Evolutionary conservation across 2,113 vertebrate species (phyloP).

Genomic region (Tetrao urogallus): DNA sequence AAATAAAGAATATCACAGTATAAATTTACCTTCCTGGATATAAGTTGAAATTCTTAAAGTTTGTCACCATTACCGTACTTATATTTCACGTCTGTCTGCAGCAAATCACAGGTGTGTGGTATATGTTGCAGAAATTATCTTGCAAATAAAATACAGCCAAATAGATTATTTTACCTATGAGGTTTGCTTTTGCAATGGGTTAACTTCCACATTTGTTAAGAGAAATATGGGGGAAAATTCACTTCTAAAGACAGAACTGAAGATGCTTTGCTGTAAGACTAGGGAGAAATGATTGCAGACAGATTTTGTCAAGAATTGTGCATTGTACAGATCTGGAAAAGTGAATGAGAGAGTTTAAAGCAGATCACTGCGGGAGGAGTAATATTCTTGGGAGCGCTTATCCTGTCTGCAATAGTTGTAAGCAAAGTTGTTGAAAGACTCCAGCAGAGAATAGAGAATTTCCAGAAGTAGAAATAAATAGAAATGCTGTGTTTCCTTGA

Average conservation of each 20-base stretch:
- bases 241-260: background rate
- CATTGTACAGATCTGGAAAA: background rate
- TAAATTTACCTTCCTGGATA: conserved; percentile 45
- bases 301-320: background rate
- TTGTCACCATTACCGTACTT: background rate
- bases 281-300: background rate
- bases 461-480: background rate
- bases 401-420: background rate
- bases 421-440: background rate
- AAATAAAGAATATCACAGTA: conserved; percentile 25
- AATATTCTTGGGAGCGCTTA: background rate
- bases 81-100: conserved; percentile 5
- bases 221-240: background rate
- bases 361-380: background rate
- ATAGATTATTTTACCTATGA: background rate
- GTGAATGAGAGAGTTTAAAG: background rate
- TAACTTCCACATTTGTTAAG: background rate
- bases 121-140: background rate
- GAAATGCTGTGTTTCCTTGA: background rate
- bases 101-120: background rate
- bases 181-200: background rate
- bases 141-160: background rate
- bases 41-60: conserved; percentile 39
- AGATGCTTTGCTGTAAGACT: background rate
- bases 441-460: background rate